Evolutionary conservation across 2,888 invertebrate genomes (phyloP).

Genomic region (Protonemura montana): DNA sequence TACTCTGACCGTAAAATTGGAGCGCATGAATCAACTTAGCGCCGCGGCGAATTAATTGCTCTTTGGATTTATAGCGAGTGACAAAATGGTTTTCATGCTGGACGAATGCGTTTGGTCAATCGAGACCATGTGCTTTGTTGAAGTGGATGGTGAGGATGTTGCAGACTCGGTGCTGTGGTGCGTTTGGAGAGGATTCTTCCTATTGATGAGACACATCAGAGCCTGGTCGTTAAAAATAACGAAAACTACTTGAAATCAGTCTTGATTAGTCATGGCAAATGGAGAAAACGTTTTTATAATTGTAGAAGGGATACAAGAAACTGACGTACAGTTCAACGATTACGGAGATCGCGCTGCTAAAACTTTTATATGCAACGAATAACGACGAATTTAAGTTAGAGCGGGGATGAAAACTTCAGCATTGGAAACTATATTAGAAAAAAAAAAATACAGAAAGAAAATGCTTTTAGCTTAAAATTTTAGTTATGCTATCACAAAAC

Average conservation of each 20-base stretch:
- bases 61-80: neutral
- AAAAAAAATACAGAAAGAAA: conserved; percentile 2
- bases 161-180: too few species aligned
- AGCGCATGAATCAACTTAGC: neutral
- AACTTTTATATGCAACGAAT: neutral
- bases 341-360: neutral
- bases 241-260: neutral
- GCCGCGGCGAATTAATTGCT: neutral
- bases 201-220: neutral
- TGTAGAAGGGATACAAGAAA: neutral
- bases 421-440: conserved; percentile 9
- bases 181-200: neutral
- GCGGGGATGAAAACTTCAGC: neutral
- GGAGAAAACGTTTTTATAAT: neutral
- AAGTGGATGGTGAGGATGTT: too few species aligned
- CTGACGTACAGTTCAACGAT: neutral
- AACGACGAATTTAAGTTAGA: neutral
- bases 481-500: conserved; percentile 7
- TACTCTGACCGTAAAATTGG: neutral
- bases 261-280: neutral
- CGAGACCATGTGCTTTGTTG: neutral
- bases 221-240: neutral
- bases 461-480: neutral
- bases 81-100: neutral
- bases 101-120: neutral